phyloP scores from a whole-genome alignment of 2,797 vertebrate genomes.

The Megalops cyprinoides region DNA sequence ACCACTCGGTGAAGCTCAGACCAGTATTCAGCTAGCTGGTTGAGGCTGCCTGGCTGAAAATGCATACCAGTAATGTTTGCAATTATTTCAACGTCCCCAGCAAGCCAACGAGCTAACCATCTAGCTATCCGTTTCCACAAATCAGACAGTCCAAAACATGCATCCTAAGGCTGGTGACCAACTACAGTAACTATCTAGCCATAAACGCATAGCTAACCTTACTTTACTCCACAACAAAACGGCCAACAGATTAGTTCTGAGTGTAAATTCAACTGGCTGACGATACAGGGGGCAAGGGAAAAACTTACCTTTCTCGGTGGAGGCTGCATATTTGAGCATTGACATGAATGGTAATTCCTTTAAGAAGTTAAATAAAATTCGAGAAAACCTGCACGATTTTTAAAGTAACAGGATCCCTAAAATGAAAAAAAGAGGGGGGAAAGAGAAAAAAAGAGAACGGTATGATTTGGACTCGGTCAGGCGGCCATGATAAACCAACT shows the following conservation, averaged over 20 bases:
- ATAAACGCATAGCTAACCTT: too few relatives aligned
- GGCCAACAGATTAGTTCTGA: neutral
- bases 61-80: slow-evolving; percentile 32
- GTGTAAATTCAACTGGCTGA: slow-evolving; percentile 22
- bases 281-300: slow-evolving; percentile 6
- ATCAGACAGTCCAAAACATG: slow-evolving; percentile 15
- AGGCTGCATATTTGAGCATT: slow-evolving; percentile 91
- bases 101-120: neutral
- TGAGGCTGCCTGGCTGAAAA: slow-evolving; percentile 28
- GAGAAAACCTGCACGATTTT: slow-evolving; percentile 56
- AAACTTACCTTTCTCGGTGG: slow-evolving; percentile 94
- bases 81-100: slow-evolving; percentile 13
- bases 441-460: slow-evolving; percentile 54
- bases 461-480: slow-evolving; percentile 67
- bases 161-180: slow-evolving; percentile 5
- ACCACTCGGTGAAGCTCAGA: slow-evolving; percentile 5
- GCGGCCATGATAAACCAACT: slow-evolving; percentile 73
- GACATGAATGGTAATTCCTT: slow-evolving; percentile 82
- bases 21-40: slow-evolving; percentile 12
- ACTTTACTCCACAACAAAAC: slow-evolving; percentile 8
- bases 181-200: neutral
- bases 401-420: slow-evolving; percentile 36
- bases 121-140: slow-evolving; percentile 7
- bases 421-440: slow-evolving; percentile 56
- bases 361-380: slow-evolving; percentile 68